phyloP scores from a whole-genome alignment of 2,113 vertebrate genomes.

The Panthera leo region DNA sequence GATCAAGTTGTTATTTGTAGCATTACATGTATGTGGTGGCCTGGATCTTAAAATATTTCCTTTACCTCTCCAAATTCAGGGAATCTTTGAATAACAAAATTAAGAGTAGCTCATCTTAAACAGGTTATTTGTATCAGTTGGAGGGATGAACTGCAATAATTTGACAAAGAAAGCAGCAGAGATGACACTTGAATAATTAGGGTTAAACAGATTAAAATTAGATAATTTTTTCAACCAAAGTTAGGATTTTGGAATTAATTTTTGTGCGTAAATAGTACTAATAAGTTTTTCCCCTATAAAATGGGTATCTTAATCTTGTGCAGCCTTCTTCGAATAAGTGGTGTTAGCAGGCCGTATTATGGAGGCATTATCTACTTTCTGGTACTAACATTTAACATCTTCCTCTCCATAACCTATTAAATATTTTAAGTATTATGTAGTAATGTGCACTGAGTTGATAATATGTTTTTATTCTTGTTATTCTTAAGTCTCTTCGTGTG shows the following conservation, averaged over 20 bases:
- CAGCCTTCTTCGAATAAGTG: background rate
- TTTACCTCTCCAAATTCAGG: conserved; percentile 16
- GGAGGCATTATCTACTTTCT: background rate
- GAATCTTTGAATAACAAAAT: conserved; percentile 33
- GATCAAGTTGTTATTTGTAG: background rate
- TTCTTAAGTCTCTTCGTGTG: conserved; percentile 2
- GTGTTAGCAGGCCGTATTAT: background rate
- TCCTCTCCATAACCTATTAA: background rate
- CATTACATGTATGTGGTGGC: background rate
- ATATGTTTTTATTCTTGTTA: background rate
- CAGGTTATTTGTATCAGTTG: background rate
- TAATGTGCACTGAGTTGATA: conserved; percentile 26
- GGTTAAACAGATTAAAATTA: conserved; percentile 22
- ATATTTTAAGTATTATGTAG: background rate
- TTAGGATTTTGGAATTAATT: conserved; percentile 20
- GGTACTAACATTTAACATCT: background rate
- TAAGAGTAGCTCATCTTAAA: background rate
- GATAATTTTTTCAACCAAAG: background rate
- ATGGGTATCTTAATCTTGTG: background rate
- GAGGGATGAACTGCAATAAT: background rate
- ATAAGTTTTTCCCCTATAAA: background rate
- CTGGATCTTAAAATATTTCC: background rate
- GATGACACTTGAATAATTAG: background rate
- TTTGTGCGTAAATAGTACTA: background rate
- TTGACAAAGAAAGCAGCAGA: conserved; percentile 28